Conservation (phyloP, 2,888 invertebrate species). For the Cantharis lateralis region DNA sequence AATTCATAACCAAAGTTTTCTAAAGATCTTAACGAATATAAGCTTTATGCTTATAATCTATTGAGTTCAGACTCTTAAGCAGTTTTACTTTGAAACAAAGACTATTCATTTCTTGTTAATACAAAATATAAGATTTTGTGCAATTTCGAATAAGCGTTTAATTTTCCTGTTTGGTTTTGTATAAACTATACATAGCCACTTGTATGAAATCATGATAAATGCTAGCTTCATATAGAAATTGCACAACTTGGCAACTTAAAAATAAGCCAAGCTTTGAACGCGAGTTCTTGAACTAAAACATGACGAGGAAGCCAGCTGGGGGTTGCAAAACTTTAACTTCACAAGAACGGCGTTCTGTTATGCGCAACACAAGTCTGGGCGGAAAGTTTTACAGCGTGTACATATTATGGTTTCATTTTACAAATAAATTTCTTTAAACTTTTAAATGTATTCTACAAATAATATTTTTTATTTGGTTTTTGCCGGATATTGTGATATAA, state of each 20-base stretch:
- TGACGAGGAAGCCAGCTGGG: constrained; percentile 48
- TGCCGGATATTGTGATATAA: background rate
- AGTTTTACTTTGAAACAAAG: constrained; percentile 49
- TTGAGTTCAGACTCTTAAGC: constrained; percentile 44
- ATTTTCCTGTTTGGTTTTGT: background rate
- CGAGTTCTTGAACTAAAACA: constrained; percentile 46
- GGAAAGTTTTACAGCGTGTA: constrained; percentile 53
- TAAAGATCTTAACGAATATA: constrained; percentile 41
- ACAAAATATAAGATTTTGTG: constrained; percentile 37
- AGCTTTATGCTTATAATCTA: constrained; percentile 46
- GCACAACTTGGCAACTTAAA: constrained; percentile 49
- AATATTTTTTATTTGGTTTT: background rate
- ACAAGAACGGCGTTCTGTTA: constrained; percentile 36
- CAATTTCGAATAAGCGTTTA: constrained; percentile 25
- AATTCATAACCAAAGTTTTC: constrained; percentile 50
- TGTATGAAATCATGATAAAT: constrained; percentile 22
- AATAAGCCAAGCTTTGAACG: constrained; percentile 47
- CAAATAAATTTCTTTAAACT: constrained; percentile 52
- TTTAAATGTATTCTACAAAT: constrained; percentile 43
- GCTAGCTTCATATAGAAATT: constrained; percentile 47
- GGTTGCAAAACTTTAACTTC: constrained; percentile 44
- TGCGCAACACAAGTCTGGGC: constrained; percentile 38
- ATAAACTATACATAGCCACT: constrained; percentile 27
- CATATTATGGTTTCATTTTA: constrained; percentile 46
- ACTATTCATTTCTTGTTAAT: constrained; percentile 50